These are phyloP conservation scores for human (Homo sapiens) DNA, from an alignment of 2,113 vertebrate species.

Conservation along the genomic window GRCh38 chr4:179842001-179842500, in stretches of 20 bases:
- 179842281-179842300: not conserved
- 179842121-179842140: no score
- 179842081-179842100: no score
- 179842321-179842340: not conserved
- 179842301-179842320: not conserved
- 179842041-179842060: no score
- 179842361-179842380: not conserved
- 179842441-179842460: not conserved
- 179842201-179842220: not conserved
- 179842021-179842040: no score
- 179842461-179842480: not conserved
- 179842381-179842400: not conserved
- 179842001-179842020: no score
- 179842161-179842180: not conserved
- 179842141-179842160: fast-evolving
- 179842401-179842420: not conserved
- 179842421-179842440: fast-evolving
- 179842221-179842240: not conserved
- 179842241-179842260: not conserved
- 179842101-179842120: no score
- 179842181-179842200: not conserved
- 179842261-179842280: not conserved
- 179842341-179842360: not conserved
- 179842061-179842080: no score
- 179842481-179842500: not conserved